A percentile compares a stretch with the other conserved stretches of the same genome.
phyloP scores from a whole-genome alignment of 2,113 vertebrate genomes.

The Synodontis membranacea region DNA sequence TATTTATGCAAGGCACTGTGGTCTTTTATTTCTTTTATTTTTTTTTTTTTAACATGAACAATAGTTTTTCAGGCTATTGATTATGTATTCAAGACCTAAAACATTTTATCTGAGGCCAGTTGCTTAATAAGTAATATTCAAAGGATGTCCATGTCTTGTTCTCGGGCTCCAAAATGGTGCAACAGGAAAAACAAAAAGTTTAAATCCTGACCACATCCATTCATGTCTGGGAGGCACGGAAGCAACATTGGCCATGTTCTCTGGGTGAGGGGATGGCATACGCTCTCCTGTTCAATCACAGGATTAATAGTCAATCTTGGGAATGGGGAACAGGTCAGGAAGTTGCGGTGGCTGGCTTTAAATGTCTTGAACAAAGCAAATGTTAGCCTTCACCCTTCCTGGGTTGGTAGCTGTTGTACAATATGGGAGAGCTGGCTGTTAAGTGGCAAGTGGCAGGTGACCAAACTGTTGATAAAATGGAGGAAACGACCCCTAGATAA shows the following conservation, averaged over 20 bases:
- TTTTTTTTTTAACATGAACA: too few relatives aligned
- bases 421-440: background rate
- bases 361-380: background rate
- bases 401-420: background rate
- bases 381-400: background rate
- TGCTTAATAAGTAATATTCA: background rate
- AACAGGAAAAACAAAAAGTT: background rate
- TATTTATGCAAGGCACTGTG: background rate
- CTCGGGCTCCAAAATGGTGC: background rate
- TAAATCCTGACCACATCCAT: background rate
- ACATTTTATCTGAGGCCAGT: too few relatives aligned
- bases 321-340: background rate
- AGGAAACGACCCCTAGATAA: background rate
- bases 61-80: background rate
- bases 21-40: background rate
- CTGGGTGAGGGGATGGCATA: background rate
- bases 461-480: too few relatives aligned
- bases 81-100: background rate
- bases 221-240: background rate
- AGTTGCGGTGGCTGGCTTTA: background rate
- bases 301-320: background rate
- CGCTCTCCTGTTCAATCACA: background rate
- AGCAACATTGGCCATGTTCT: background rate
- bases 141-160: background rate
- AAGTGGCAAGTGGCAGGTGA: background rate